Base-by-base conservation (phyloP, 2,797 vertebrate species). In the Sphenopsis melanotis region DNA sequence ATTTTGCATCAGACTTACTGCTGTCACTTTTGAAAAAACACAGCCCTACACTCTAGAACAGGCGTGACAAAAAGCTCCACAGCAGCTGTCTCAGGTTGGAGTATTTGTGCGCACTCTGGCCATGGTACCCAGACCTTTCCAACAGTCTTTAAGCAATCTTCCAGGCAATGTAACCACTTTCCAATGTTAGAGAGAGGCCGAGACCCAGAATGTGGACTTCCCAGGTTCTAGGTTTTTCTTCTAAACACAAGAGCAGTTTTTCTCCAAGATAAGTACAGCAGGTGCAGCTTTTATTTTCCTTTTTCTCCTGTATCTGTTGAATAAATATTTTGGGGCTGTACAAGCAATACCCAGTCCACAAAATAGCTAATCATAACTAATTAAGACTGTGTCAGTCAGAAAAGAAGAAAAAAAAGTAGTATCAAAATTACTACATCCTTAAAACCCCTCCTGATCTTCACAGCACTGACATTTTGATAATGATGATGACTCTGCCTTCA, bases 391-490 rank as follows among this genome's bases (percentile, higher is more conserved):
- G 36, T 53, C 93, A 82, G 22, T 87, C 63, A 89, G 57, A 68
- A 90, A 82, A 84, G 8, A 70, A 60, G 11, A 39, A 59, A 59
- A 61, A 89, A 29, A 55, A 56, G n/a, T 49, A 82, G 53, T n/a
- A 89, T 61, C 24, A 91, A 93, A 72, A 96, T 68, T 77, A 70
- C 52, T 36, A 52, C 41, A 19, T 74, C 53, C 37, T 81, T 85
- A 83, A 94, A 94, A 80, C 10, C 16, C 24, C 32, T 82, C 75
- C 74, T 50, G 41, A 93, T 92, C 65, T 64, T 87, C 74, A 66
- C 0, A 12, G 80, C 34, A 71, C 64, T 80, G 83, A 89, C 86
- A 94, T 92, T 95, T 80, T 83, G 53, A 77, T 94, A 94, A 94
- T 60, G 77, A 84, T 39, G 55, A 85, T 47, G 57, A 93, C 49